phyloP scores from a whole-genome alignment of 2,888 invertebrate genomes.

The Cylloceria caligata region DNA sequence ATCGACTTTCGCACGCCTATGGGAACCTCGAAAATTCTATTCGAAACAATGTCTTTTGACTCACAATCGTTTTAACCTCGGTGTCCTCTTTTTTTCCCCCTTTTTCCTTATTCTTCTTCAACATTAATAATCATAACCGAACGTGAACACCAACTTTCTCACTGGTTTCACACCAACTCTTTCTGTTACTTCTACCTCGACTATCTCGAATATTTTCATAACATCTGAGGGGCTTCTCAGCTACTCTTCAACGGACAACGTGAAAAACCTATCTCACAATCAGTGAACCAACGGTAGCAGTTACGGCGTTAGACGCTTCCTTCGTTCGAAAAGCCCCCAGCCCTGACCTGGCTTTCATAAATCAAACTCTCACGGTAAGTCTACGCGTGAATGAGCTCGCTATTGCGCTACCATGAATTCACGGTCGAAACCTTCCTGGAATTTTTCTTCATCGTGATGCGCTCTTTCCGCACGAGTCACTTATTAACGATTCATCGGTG shows the following conservation, averaged over 20 bases:
- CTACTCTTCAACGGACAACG: constrained; percentile 2
- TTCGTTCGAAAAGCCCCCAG: constrained; percentile 9
- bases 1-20: background rate
- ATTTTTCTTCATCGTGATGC: constrained; percentile 5
- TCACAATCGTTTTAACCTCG: constrained; percentile 17
- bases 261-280: constrained; percentile 18
- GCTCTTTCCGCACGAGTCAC: constrained; percentile 7
- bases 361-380: constrained; percentile 18
- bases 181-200: background rate
- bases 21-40: constrained; percentile 38
- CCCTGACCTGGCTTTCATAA: constrained; percentile 30
- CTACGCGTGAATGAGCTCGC: constrained; percentile 26
- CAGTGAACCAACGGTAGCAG: constrained; percentile 7
- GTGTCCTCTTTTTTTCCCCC: background rate
- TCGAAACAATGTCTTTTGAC: constrained; percentile 26
- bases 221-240: background rate
- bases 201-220: constrained; percentile 15
- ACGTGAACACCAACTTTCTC: constrained; percentile 39
- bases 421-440: constrained; percentile 21
- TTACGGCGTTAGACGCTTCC: background rate
- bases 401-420: constrained; percentile 35
- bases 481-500: constrained; percentile 5
- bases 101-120: background rate
- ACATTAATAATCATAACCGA: constrained; percentile 49
- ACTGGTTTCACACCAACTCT: constrained; percentile 8